Base-by-base conservation (phyloP, 2,113 vertebrate species). In the Himantopus leucocephalus region DNA sequence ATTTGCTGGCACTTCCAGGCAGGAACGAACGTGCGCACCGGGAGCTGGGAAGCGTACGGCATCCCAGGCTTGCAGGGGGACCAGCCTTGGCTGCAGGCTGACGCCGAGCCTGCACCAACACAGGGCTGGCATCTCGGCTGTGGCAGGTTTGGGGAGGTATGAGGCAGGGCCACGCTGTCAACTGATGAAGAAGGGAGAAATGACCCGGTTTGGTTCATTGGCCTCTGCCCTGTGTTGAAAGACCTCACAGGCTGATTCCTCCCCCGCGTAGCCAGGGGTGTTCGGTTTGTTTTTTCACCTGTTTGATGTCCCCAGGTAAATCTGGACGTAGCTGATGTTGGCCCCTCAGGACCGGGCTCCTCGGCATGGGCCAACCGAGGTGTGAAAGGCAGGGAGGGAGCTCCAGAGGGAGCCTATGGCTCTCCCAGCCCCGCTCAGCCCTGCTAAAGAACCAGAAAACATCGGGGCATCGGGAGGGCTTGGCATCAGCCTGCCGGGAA, bases 351-450 rank as follows among this genome's bases (percentile, higher is more conserved):
- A 29, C 26, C 1, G 4, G 48, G 37, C 21, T 95, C 45, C 29
- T 73, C 0, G 0, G 30, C 1, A 3, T 22, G 17, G 66, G 29
- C 2, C 15, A 85, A 30, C 5, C 1, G 4, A 71, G 45, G 14
- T 32, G 47, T 45, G 66, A 83, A 94, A 86, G 39, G 39, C 56
- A 90, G 64, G 26, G 20, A 88, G 29, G 22, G 39, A 47, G 32
- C 53, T 92, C 50, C 77, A 79, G 66, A 60, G 41, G 63, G 87
- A 94, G 64, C 39, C 58, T 24, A 16, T 9, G 45, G 35, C n/a
- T 70, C 41, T 41, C 41, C 47, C 64, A 68, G 47, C 13, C 17
- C 48, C 22, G 48, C 22, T 50, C 48, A 50, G 48, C 48, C 48
- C 48, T 50, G 22, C 48, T 50, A 50, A 22, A 50, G 48, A 23